Evolutionary conservation across 2,888 invertebrate species (phyloP), one percentile per base, ranked within the genome.

Genomic region (Tryphoninae sp.): DNA sequence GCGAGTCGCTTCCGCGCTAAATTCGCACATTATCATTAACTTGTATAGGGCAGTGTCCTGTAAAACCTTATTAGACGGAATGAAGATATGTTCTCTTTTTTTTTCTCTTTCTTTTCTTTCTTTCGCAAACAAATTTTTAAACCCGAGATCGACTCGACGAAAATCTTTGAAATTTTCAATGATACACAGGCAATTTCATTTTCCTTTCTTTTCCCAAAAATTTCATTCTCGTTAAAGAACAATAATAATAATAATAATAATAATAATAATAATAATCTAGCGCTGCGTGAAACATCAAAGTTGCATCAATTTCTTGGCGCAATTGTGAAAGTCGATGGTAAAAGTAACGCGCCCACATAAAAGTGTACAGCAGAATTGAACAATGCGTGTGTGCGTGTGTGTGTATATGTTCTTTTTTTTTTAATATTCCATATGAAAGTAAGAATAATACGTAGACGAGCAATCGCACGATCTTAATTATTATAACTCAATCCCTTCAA

Each of bases 11-110:
- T 11, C 59, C 33, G 73, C 58, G 26, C 51, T 51, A 78, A 75
- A 78, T 76, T 33, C 82, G 69, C 80, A 61, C 73, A 59, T 82
- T 71, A 55, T 72, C 65, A 19, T 68, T 69, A 82, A 79, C 75
- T 72, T 79, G 79, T 82, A 82, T 82, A 76, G 82, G 82, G 82
- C 82, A 82, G 82, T 82, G 82, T 77, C 76, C 82, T 82, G 79
- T 82, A 73, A 79, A 77, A 73, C 68, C 72, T 82, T 73, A 77
- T 49, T 73, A 75, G 79, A 82, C 82, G 82, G 82, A 82, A 79
- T 82, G 76, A 77, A 79, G 82, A 82, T 82, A 82, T 82, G 82
- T 82, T 73, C 79, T 65, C 71, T 79, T 69, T 40, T 42, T 42
- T 77, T 61, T 7, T 51, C 42, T 7, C 68, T 16, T 16, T 76